phyloP scores from a whole-genome alignment of 2,113 vertebrate species.

The Cynopterus brachyotis region DNA sequence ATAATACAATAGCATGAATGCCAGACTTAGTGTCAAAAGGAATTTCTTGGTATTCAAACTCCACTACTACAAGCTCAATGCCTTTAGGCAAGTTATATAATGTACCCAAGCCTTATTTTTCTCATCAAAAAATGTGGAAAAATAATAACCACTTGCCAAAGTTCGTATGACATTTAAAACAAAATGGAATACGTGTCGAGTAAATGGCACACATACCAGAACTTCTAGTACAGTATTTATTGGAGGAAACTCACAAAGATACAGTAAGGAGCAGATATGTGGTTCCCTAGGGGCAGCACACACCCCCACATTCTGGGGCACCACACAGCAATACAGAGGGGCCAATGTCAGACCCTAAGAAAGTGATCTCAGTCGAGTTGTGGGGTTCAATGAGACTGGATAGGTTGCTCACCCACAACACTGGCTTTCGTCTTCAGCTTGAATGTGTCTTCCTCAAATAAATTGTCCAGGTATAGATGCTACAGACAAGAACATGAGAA shows the following conservation, averaged over 20 bases:
- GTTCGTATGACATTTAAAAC: slow-evolving; percentile 48
- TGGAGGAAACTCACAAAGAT: neutral
- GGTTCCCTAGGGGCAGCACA: neutral
- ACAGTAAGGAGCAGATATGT: neutral
- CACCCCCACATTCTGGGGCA: neutral
- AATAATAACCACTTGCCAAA: neutral
- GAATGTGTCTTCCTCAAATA: neutral
- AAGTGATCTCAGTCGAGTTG: neutral
- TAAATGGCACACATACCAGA: neutral
- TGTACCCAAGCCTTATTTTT: slow-evolving; percentile 27
- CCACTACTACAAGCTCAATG: neutral
- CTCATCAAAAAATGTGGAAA: neutral
- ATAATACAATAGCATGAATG: neutral
- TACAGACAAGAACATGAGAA: neutral
- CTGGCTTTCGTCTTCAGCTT: neutral
- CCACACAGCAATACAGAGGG: neutral
- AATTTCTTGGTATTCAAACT: neutral
- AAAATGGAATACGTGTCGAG: neutral
- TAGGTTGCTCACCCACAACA: neutral
- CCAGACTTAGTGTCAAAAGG: neutral
- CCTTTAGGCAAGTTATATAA: slow-evolving; percentile 4
- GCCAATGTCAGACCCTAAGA: neutral
- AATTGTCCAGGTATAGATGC: neutral
- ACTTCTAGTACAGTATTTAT: neutral
- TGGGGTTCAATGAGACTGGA: neutral